Percentiles rank a stretch among this genome's conserved stretches.
These are phyloP conservation scores for Isaurus tuberculatus DNA, from an alignment of 92 coral and sea anemone species.

Conservation along the genomic window DNA sequence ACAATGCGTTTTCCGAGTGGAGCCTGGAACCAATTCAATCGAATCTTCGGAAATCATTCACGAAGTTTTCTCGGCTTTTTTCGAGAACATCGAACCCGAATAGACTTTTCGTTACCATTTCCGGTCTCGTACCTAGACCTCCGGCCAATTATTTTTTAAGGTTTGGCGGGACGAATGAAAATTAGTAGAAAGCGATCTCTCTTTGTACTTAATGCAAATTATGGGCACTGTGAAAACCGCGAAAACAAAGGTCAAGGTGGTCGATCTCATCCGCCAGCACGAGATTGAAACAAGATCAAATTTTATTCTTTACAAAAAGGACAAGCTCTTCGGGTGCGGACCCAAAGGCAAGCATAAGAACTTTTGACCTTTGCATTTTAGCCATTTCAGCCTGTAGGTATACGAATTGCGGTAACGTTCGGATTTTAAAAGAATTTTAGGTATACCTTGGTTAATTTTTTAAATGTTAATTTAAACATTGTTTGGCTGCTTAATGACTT, in stretches of 20 bases:
- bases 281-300: background rate
- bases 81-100: background rate
- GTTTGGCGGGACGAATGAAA: constrained; percentile 26
- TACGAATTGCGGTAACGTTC: background rate
- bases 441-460: background rate
- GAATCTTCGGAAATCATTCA: constrained; percentile 3
- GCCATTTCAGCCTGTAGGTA: background rate
- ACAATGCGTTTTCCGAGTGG: constrained; percentile 6
- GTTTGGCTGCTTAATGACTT: background rate
- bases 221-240: background rate
- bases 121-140: constrained; percentile 31
- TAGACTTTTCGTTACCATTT: constrained; percentile 21
- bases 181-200: background rate
- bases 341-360: constrained; percentile 1
- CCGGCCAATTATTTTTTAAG: background rate
- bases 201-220: background rate
- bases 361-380: background rate
- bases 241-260: constrained; percentile 4
- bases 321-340: constrained; percentile 16
- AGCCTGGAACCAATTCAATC: background rate
- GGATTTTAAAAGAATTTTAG: background rate
- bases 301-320: background rate
- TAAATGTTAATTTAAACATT: constrained; percentile 3
- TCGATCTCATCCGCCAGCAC: background rate
- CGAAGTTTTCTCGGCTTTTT: no score